Evolutionary conservation across 2,113 vertebrate species (phyloP), one percentile per base, ranked within the genome.

Genomic region (Anguilla rostrata): DNA sequence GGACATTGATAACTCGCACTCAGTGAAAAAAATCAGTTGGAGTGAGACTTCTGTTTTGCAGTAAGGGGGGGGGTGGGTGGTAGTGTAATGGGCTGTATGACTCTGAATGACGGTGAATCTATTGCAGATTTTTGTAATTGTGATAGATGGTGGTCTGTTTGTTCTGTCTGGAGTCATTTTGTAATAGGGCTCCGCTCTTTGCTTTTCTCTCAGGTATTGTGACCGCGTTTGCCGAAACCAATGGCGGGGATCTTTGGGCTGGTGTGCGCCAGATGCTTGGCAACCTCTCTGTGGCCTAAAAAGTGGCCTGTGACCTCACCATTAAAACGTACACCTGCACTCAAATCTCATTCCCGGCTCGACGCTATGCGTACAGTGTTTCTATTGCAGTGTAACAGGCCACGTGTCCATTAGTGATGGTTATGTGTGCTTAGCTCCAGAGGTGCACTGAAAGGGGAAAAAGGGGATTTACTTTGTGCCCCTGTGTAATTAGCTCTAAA

Each of bases 221-320:
- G 5, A 22, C 89, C 86, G 88, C 5, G 18, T 15, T 14, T 60
- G 57, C 57, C 34, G 26, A 3, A 29, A 75, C 34, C 71, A 75
- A 9, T 66, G 87, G 82, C 85, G 1, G 40, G 85, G 71, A 87
- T 90, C 89, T 92, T 88, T 89, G 66, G 40, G 39, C 0, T 84
- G 85, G 82, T 86, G 83, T 81, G 86, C 90, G 87, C 84, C 82
- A 53, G 87, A 57, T 86, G 84, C 26, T 84, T 88, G 66, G 39
- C 87, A 89, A 90, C 12, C 71, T 88, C 91, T 93, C 90, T 91
- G 83, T 88, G 29, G 89, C 41, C 91, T 92, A 34, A 34, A 34
- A 34, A 34, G 34, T 34, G 34, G 34, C 34, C 34, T 34, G 34
- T 34, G 34, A 34, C 34, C 90, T 93, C 92, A 92, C 39, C 87